Evolutionary conservation across 2,113 vertebrate genomes (phyloP), one percentile per base, ranked within the genome.

Genomic region (Craseonycteris thonglongyai): DNA sequence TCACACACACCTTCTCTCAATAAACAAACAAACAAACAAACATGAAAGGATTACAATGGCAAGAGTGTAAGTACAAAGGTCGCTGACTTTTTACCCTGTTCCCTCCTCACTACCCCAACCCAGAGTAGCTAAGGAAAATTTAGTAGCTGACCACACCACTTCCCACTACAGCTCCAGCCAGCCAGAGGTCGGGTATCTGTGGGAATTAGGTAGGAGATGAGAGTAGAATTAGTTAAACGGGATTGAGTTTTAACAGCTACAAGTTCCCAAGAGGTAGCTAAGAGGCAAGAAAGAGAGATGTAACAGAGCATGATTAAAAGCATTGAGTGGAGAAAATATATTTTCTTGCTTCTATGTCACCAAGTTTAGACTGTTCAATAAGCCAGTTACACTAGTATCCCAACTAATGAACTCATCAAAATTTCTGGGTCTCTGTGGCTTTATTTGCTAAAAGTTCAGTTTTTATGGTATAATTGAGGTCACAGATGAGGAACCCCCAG

Each of bases 381-480:
- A 87, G n/a, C 54, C 74, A 72, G 69, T 63, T 89, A 56, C 15
- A 51, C n/a, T n/a, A 56, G 13, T 47, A 86, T 28, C 47, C 82
- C 12, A 7, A 78, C 61, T 47, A 16, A 94, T 33, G 30, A 66
- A 86, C 38, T 83, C 61, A 68, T 21, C 65, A 33, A 56, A 92
- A 86, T 80, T 74, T 89, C 69, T 90, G 30, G 40, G 28, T 78
- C 42, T 92, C 84, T 90, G 51, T 84, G 66, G 24, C 18, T 76
- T 85, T 47, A 71, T 69, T 81, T 91, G 65, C 45, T 68, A 40
- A 74, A 91, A 63, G 51, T 87, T 90, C 35, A 92, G 69, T 35
- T 80, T 87, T 83, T 71, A 51, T 0, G 15, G 45, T 51, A 58
- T 92, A 93, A 92, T 28, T 95, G 69, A 95, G 51, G 95, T 90